Evolutionary conservation across 2,888 invertebrate genomes (phyloP).

Genomic region (Candidula unifasciata): DNA sequence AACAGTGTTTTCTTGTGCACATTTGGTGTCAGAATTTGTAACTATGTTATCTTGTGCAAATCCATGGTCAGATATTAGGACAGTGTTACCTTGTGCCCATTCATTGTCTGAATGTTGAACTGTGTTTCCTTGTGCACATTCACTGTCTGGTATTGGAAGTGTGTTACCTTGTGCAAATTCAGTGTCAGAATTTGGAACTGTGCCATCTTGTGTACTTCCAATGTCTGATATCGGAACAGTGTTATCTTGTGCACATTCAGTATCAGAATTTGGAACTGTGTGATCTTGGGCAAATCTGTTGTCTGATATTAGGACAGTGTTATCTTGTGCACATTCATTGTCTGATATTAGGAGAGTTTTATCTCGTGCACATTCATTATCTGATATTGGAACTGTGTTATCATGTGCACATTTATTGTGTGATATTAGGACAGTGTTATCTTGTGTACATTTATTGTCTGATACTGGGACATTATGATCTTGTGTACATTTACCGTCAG

Average conservation of each 20-base stretch:
- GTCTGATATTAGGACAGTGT: not conserved
- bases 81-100: not conserved
- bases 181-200: too few relatives aligned
- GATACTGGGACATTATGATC: not conserved
- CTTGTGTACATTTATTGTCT: not conserved
- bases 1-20: not conserved
- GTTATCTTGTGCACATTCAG: not conserved
- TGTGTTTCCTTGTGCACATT: not conserved
- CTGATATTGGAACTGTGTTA: not conserved
- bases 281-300: not conserved
- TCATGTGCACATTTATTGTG: not conserved
- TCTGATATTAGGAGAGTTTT: not conserved
- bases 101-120: not conserved
- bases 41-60: not conserved
- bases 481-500: not conserved
- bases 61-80: not conserved
- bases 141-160: not conserved
- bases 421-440: not conserved
- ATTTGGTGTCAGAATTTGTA: not conserved
- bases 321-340: not conserved
- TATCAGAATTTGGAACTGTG: not conserved
- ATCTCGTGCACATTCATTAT: not conserved
- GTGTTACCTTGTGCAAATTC: not conserved
- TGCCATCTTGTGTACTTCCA: not conserved
- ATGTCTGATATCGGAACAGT: not conserved